Evolutionary conservation across 2,888 invertebrate species (phyloP).

Genomic region (Acleris emargana): DNA sequence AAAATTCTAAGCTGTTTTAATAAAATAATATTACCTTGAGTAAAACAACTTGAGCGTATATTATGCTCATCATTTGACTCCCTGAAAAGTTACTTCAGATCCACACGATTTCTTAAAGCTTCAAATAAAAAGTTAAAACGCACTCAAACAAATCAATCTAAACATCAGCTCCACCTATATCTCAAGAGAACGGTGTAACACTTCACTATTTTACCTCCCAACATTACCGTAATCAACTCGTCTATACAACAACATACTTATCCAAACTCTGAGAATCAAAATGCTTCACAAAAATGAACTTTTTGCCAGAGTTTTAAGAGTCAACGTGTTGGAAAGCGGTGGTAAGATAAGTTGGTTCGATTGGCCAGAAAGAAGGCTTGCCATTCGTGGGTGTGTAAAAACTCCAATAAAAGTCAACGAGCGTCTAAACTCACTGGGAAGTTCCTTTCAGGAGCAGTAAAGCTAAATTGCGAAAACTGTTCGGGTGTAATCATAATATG

Average conservation of each 20-base stretch:
- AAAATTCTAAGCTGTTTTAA: no score
- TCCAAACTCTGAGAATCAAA: background rate
- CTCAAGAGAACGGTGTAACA: conserved; percentile 49
- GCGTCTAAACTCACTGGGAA: conserved; percentile 56
- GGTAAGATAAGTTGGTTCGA: conserved; percentile 43
- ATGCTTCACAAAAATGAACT: conserved; percentile 32
- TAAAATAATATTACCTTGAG: no score
- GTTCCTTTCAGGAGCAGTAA: conserved; percentile 45
- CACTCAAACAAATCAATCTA: conserved; percentile 28
- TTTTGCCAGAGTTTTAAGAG: conserved; percentile 16
- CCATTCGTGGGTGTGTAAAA: conserved; percentile 63
- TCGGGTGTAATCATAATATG: conserved; percentile 53
- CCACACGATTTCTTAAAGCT: background rate
- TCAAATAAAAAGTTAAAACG: conserved; percentile 1
- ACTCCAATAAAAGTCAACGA: conserved; percentile 68
- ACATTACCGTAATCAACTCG: conserved; percentile 67
- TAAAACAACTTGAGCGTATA: no score
- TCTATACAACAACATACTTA: conserved; percentile 41
- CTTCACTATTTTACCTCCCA: conserved; percentile 58
- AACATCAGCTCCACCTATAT: conserved; percentile 35
- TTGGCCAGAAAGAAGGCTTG: conserved; percentile 46
- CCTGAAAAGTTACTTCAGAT: no score
- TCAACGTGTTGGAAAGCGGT: conserved; percentile 24
- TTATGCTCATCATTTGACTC: no score
- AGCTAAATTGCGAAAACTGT: conserved; percentile 51